Percentiles rank a stretch among this genome's conserved stretches.
Conservation (phyloP, 1,140 invertebrate species). For the Micrasema minimum region DNA sequence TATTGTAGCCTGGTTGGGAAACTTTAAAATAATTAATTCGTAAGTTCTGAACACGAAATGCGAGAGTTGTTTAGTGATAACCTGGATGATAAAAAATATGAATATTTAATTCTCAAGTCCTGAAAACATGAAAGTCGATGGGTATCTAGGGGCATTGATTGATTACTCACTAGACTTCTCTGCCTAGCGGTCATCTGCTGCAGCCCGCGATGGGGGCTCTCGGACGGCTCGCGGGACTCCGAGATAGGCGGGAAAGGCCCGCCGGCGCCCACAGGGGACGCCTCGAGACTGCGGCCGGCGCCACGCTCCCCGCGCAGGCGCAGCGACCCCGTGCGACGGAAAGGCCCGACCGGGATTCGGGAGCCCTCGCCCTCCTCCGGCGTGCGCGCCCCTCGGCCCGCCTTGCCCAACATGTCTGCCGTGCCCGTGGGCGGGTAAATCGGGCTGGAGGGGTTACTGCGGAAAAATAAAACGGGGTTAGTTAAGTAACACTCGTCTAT, state of each 20-base stretch:
- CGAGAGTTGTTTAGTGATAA: too few species aligned
- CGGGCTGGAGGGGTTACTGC: slow-evolving; percentile 22
- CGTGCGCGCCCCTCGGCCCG: slow-evolving; percentile 3
- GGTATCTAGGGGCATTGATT: too few species aligned
- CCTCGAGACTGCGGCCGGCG: slow-evolving; percentile 20
- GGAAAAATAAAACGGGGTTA: slow-evolving; percentile 34
- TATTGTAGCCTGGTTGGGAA: too few species aligned
- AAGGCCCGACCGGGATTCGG: slow-evolving; percentile 45
- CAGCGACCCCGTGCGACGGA: slow-evolving; percentile 62
- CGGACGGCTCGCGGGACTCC: slow-evolving; percentile 40
- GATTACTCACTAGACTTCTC: slow-evolving; percentile 45
- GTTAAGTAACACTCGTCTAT: too few species aligned
- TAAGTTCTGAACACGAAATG: too few species aligned
- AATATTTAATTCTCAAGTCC: too few species aligned
- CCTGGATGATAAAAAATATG: too few species aligned
- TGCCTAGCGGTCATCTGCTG: slow-evolving; percentile 31
- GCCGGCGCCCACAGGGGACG: slow-evolving; percentile 39
- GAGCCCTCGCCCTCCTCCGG: slow-evolving; percentile 45
- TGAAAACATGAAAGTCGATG: too few species aligned
- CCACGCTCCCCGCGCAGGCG: slow-evolving; percentile 63
- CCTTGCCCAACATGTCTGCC: neutral
- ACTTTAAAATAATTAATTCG: too few species aligned
- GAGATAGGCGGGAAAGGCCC: slow-evolving; percentile 33
- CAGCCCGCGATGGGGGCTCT: slow-evolving; percentile 26
- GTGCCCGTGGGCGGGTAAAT: slow-evolving; percentile 1